phyloP scores from a whole-genome alignment of 1,140 invertebrate species.

The Pachyrhynchus sulphureomaculatus region DNA sequence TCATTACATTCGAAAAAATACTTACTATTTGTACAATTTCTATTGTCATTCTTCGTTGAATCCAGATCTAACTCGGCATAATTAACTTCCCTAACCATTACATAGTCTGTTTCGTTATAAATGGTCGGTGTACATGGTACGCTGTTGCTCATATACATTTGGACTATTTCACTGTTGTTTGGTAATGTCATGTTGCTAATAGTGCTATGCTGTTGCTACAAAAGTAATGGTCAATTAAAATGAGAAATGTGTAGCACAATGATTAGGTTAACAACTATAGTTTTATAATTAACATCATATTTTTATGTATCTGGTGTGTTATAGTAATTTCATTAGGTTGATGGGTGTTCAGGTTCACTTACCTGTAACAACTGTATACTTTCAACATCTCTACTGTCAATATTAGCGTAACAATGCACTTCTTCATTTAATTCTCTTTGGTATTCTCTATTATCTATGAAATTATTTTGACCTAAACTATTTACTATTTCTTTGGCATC shows the following conservation, averaged over 20 bases:
- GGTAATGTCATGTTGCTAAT: conserved; percentile 7
- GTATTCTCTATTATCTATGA: conserved; percentile 19
- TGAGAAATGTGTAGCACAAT: background rate
- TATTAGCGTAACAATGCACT: conserved; percentile 65
- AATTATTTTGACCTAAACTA: conserved; percentile 15
- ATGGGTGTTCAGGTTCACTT: conserved; percentile 1
- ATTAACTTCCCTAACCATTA: conserved; percentile 62
- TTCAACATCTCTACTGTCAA: conserved; percentile 62
- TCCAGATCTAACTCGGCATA: conserved; percentile 78
- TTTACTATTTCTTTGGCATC: conserved; percentile 48
- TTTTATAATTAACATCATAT: background rate
- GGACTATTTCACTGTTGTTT: conserved; percentile 4
- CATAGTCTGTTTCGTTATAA: conserved; percentile 44
- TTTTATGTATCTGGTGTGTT: background rate
- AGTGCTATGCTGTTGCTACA: conserved; percentile 12
- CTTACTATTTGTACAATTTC: conserved; percentile 9
- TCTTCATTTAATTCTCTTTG: conserved; percentile 46
- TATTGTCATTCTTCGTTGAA: conserved; percentile 38
- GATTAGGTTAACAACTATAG: background rate
- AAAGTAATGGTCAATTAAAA: background rate
- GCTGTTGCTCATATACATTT: conserved; percentile 33
- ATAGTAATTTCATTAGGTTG: background rate
- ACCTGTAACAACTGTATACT: conserved; percentile 45
- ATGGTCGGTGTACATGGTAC: conserved; percentile 55
- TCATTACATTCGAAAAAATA: too few species aligned